A percentile compares a stretch with the other conserved stretches of the same genome.
These are phyloP conservation scores for Montifringilla adamsi DNA, from an alignment of 2,113 vertebrate genomes.

Conservation along the genomic window DNA sequence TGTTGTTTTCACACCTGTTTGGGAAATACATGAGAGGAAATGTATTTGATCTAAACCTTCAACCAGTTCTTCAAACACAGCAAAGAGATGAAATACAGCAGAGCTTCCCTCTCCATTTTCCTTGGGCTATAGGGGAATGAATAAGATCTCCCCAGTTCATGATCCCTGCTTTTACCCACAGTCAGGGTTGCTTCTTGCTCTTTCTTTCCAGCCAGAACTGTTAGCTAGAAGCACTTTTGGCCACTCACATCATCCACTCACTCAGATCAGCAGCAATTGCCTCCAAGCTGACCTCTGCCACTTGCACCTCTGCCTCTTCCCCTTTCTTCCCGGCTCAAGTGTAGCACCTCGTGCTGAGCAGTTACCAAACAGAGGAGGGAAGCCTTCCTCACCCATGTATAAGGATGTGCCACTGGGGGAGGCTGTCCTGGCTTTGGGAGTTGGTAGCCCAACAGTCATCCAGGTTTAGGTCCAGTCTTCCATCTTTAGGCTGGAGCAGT, in stretches of 20 bases:
- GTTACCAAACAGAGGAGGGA: not conserved
- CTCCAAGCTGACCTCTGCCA: not conserved
- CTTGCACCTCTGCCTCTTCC: not conserved
- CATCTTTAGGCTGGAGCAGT: conserved; percentile 57
- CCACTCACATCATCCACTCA: not conserved
- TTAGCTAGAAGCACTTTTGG: not conserved
- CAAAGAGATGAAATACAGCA: not conserved
- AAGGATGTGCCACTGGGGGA: conserved; percentile 58
- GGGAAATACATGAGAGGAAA: not conserved
- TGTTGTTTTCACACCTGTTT: conserved; percentile 45
- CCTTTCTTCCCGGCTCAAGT: not conserved
- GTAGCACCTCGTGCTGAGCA: not conserved
- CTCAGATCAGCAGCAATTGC: not conserved
- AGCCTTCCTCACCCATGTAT: conserved; percentile 30
- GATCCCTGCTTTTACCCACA: not conserved
- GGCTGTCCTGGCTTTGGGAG: conserved; percentile 1
- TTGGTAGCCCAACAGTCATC: conserved; percentile 64
- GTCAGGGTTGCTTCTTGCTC: not conserved
- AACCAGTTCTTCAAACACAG: not conserved
- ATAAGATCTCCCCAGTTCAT: not conserved
- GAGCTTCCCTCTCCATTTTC: not conserved
- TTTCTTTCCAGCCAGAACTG: not conserved
- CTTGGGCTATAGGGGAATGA: accelerated
- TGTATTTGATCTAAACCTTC: not conserved
- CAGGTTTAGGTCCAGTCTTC: conserved; percentile 59